phyloP scores from a whole-genome alignment of 92 coral and sea anemone genomes.

The Siderastrea radians region DNA sequence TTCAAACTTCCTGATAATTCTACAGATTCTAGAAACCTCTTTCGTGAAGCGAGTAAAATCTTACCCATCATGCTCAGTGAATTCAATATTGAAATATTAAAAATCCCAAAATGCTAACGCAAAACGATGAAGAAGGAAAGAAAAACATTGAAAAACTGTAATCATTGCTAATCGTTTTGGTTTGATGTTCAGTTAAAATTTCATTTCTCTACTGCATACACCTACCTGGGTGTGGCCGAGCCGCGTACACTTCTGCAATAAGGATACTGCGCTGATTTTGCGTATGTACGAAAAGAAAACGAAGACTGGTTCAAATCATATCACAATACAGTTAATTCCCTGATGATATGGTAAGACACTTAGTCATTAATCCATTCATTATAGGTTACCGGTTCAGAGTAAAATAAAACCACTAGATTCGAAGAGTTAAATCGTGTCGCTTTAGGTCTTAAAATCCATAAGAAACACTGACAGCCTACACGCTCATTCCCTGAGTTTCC shows the following conservation, averaged over 20 bases:
- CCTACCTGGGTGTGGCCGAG: not conserved
- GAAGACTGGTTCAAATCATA: not conserved
- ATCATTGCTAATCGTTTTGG: not conserved
- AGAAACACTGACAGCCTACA: too few species aligned
- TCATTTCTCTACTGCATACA: not conserved
- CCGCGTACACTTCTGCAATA: not conserved
- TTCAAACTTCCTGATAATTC: not conserved
- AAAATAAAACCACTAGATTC: too few species aligned
- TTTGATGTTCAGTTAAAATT: not conserved
- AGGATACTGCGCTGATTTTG: not conserved
- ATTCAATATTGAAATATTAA: not conserved
- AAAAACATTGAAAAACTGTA: not conserved
- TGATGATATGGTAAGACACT: not conserved
- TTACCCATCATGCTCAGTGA: not conserved
- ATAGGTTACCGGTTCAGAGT: not conserved
- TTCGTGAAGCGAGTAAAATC: not conserved
- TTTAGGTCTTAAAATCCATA: too few species aligned
- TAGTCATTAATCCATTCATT: not conserved
- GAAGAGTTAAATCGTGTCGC: too few species aligned
- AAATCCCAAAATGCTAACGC: not conserved
- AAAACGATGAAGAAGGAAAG: not conserved
- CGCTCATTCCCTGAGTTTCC: too few species aligned
- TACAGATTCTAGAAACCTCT: not conserved
- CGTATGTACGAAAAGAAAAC: not conserved
- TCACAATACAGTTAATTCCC: not conserved